Base-by-base conservation (phyloP, 2,888 invertebrate genomes). In the Dynastes hyllus region DNA sequence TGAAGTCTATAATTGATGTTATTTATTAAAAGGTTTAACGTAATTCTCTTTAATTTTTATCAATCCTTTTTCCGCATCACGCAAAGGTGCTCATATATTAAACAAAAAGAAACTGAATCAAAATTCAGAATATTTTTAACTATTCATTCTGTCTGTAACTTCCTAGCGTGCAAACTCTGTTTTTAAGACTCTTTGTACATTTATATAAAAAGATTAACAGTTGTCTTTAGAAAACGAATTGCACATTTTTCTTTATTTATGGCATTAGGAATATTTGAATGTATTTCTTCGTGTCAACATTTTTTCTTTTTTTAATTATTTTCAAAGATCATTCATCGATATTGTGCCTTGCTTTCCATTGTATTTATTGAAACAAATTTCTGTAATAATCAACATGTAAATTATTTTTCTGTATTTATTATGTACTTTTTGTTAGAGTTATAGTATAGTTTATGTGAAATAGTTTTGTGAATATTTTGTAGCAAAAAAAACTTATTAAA, bases 331-430 rank as follows among this genome's bases (percentile, higher is more conserved):
- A 78, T 85, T 85, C 84, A 84, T 85, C 84, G 82, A 83, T 85
- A 83, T 84, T 86, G 86, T 86, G 86, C 87, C 86, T 87, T 86
- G 86, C 86, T 86, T 86, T 82, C 83, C 84, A 83, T 84, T 84
- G 85, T 86, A 84, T 85, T 84, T 84, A 80, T 82, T 75, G 75
- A 73, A 73, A 76, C 76, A 65, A 76, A 76, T 66, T 75, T 61
- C 78, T 81, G 79, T 79, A 79, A 80, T 81, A 32, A 77, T 77
- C 77, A 77, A 77, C 50, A 37, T 85, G 83, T 86, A 86, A 86
- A 85, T 86, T 86, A 86, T 85, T 85, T 73, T 85, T 83, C 83
- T 85, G 85, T 86, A 85, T 85, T 85, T 85, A 85, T 85, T 85
- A 82, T 83, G 84, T 85, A 82, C 82, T 81, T 83, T 83, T 80